phyloP scores from a whole-genome alignment of 1,140 invertebrate species.

The Camponotus vicinus region DNA sequence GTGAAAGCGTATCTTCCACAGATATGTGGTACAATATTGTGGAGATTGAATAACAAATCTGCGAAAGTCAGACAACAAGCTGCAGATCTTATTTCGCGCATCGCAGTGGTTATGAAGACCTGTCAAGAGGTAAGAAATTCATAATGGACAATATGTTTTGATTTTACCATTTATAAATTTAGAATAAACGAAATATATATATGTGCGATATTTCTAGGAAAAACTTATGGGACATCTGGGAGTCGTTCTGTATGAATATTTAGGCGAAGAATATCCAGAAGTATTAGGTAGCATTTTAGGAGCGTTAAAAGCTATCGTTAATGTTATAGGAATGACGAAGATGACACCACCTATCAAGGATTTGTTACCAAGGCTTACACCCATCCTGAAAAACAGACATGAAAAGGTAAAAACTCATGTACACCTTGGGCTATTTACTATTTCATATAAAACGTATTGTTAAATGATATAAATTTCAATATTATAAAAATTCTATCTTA shows the following conservation, averaged over 20 bases:
- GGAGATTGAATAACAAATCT: constrained; percentile 99
- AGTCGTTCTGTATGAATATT: constrained; percentile 99
- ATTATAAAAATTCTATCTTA: constrained; percentile 65
- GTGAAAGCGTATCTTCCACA: constrained; percentile 99
- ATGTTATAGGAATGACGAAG: constrained; percentile 99
- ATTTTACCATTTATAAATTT: constrained; percentile 1
- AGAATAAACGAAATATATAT: constrained; percentile 3
- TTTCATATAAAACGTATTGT: constrained; percentile 39
- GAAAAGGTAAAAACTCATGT: constrained; percentile 85
- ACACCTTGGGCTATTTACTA: background rate
- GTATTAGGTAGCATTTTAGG: constrained; percentile 99
- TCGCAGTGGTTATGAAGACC: constrained; percentile 99
- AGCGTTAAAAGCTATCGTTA: constrained; percentile 99
- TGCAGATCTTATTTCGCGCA: constrained; percentile 99
- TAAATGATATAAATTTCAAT: constrained; percentile 20
- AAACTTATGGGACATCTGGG: constrained; percentile 99
- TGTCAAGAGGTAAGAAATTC: constrained; percentile 94
- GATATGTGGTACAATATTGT: constrained; percentile 99
- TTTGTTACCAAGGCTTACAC: constrained; percentile 97
- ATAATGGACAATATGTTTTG: constrained; percentile 38
- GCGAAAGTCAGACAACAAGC: constrained; percentile 99
- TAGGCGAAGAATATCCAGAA: constrained; percentile 99
- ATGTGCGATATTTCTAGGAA: constrained; percentile 89
- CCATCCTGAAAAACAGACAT: constrained; percentile 97
- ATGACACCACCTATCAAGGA: constrained; percentile 99